Conservation (phyloP, 2,888 invertebrate species). For the Volucella inanis region DNA sequence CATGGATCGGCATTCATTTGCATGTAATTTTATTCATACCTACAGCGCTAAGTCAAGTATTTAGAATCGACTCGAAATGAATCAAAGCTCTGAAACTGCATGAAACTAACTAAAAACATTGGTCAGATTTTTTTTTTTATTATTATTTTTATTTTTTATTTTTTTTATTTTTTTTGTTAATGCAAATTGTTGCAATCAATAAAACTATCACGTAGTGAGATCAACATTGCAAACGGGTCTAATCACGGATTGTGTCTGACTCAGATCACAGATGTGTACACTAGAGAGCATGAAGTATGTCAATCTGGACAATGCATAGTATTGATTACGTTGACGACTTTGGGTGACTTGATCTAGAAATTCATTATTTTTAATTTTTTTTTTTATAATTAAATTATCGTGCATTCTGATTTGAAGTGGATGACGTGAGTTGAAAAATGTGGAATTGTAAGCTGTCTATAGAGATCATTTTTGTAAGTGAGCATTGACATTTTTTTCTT, state of each 20-base stretch:
- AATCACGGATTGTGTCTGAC: constrained; percentile 30
- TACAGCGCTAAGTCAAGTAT: not conserved
- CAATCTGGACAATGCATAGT: constrained; percentile 42
- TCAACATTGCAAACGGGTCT: constrained; percentile 52
- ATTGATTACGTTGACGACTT: constrained; percentile 39
- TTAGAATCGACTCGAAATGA: constrained; percentile 12
- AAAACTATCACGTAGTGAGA: constrained; percentile 65
- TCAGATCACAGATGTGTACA: constrained; percentile 44
- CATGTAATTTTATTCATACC: constrained; percentile 23
- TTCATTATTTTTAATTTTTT: not conserved
- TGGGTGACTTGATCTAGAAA: constrained; percentile 53
- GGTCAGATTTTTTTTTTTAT: constrained; percentile 26
- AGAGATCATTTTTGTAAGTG: not conserved
- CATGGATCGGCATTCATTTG: constrained; percentile 35
- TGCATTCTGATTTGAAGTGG: constrained; percentile 34
- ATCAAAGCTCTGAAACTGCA: not conserved
- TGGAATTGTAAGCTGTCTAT: not conserved
- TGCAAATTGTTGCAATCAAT: constrained; percentile 65
- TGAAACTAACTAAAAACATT: constrained; percentile 11
- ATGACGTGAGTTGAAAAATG: constrained; percentile 9
- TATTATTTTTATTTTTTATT: too few relatives aligned
- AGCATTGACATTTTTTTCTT: constrained; percentile 6
- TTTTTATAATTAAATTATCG: constrained; percentile 40
- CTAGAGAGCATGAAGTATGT: constrained; percentile 47
- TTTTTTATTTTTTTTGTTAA: not conserved